phyloP scores from a whole-genome alignment of 2,797 vertebrate species.

The Spinus pinus region DNA sequence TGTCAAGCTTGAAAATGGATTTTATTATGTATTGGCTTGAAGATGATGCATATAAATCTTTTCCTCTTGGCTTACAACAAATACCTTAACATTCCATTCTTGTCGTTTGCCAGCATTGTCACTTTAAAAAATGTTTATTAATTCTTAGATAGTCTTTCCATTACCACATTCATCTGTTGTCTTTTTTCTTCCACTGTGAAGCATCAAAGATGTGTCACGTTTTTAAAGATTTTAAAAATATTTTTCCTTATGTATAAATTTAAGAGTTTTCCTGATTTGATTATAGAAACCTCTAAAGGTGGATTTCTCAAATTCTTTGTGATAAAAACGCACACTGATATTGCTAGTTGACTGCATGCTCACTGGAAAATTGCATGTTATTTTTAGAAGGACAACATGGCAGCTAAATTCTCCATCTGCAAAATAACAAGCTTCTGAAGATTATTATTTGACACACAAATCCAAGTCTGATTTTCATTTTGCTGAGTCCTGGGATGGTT shows the following conservation, averaged over 20 bases:
- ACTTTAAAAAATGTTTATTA: background rate
- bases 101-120: slow-evolving; percentile 43
- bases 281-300: background rate
- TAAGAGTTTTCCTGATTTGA: background rate
- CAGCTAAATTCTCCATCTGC: slow-evolving; percentile 69
- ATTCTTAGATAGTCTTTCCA: slow-evolving; percentile 1
- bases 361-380: slow-evolving; percentile 54
- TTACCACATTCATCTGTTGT: background rate
- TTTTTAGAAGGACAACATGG: slow-evolving; percentile 74
- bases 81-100: slow-evolving; percentile 88
- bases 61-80: slow-evolving; percentile 88
- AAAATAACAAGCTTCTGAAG: slow-evolving; percentile 63
- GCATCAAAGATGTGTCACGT: background rate
- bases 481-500: slow-evolving; percentile 53
- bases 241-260: background rate
- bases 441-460: slow-evolving; percentile 63
- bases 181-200: background rate
- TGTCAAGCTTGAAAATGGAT: slow-evolving; percentile 1
- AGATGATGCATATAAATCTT: slow-evolving; percentile 71
- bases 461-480: slow-evolving; percentile 62
- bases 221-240: background rate
- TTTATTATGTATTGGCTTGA: slow-evolving; percentile 12
- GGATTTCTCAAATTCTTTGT: slow-evolving; percentile 35
- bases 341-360: slow-evolving; percentile 50
- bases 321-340: slow-evolving; percentile 28